A percentile compares a stretch with the other conserved stretches of the same genome.
phyloP scores from a whole-genome alignment of 2,797 vertebrate species.

The Lepidocolaptes lacrymiger region DNA sequence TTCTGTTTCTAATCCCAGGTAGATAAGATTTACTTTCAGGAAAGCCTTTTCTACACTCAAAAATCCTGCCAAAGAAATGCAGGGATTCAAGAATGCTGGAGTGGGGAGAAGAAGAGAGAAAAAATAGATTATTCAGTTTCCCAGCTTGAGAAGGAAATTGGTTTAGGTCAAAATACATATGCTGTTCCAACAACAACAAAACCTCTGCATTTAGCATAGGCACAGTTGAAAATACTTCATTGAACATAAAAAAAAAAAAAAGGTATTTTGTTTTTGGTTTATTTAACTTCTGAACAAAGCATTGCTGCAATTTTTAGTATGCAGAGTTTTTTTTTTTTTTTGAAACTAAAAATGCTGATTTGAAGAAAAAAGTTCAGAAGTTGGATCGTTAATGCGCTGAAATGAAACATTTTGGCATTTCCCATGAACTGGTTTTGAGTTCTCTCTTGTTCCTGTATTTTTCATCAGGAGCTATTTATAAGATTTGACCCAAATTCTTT shows the following conservation, averaged over 20 bases:
- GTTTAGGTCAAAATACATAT: not conserved
- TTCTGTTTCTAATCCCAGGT: not conserved
- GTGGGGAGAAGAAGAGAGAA: not conserved
- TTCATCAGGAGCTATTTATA: slow-evolving; percentile 59
- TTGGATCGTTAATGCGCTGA: slow-evolving; percentile 21
- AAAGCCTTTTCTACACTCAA: not conserved
- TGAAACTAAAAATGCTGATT: not conserved
- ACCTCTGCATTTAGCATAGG: not conserved
- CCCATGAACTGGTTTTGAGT: slow-evolving; percentile 19
- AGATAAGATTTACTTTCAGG: not conserved
- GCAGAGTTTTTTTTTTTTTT: not conserved
- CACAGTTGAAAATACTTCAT: not conserved
- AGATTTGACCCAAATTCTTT: slow-evolving; percentile 60
- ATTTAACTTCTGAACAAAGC: not conserved
- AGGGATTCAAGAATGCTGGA: not conserved
- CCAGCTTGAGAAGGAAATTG: not conserved
- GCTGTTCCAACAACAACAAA: not conserved
- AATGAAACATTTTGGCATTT: slow-evolving; percentile 31
- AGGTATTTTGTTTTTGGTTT: not conserved
- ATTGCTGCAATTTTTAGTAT: not conserved
- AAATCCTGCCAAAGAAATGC: not conserved
- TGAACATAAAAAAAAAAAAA: not conserved
- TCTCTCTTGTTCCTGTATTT: slow-evolving; percentile 34
- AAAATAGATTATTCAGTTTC: not conserved
- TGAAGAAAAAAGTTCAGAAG: slow-evolving; percentile 7